Percentiles rank a stretch among this genome's conserved stretches.
Evolutionary conservation across 92 coral and sea anemone genomes (phyloP).

Genomic region (Parazoanthus darwini): DNA sequence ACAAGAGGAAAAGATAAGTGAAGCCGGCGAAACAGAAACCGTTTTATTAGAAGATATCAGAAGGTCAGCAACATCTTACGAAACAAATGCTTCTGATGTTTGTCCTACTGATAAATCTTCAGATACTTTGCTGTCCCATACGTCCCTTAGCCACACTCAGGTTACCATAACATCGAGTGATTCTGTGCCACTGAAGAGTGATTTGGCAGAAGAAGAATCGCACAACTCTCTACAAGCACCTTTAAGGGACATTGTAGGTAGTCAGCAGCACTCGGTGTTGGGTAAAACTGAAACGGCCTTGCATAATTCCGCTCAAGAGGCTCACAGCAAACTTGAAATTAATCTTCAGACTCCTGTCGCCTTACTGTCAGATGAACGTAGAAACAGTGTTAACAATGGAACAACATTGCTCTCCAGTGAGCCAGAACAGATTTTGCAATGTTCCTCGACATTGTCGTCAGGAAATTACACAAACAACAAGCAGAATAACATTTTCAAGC

Average conservation of each 20-base stretch:
- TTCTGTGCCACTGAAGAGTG: neutral
- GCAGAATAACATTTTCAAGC: neutral
- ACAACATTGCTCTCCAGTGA: neutral
- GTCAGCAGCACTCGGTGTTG: neutral
- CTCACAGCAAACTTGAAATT: neutral
- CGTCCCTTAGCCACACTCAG: neutral
- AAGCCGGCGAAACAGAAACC: neutral
- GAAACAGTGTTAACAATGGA: neutral
- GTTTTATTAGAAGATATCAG: neutral
- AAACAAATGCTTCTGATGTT: neutral
- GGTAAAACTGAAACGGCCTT: neutral
- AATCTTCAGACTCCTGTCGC: neutral
- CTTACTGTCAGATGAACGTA: neutral
- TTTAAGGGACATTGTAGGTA: neutral
- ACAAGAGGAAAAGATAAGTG: neutral
- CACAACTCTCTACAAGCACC: neutral
- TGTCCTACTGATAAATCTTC: neutral
- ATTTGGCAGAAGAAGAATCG: conserved; percentile 1
- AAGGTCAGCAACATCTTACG: neutral
- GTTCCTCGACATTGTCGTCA: neutral
- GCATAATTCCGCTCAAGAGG: conserved; percentile 5
- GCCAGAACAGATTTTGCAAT: neutral
- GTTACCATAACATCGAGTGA: neutral
- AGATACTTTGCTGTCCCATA: neutral
- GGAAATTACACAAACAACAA: neutral